Base-by-base conservation (phyloP, 2,888 invertebrate genomes). In the Hirtodrosophila histrioides region DNA sequence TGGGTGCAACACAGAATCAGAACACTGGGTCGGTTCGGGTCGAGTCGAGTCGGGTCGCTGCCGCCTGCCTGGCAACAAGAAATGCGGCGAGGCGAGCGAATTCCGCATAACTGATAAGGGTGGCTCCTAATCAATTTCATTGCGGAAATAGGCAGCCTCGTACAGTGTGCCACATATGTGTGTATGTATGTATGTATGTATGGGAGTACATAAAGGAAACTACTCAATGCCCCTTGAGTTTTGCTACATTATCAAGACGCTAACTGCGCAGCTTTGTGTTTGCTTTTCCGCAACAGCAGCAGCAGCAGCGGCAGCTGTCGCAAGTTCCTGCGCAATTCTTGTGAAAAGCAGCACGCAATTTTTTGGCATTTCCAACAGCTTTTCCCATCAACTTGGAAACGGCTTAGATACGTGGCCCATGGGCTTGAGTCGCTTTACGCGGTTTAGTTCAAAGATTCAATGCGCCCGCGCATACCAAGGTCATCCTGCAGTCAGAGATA, bases 191-290 rank as follows among this genome's bases (percentile, higher is more conserved):
- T 48, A 12, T 49, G 23, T 33, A 24, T 48, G 29, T 33, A 39
- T n/a, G n/a, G n/a, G n/a, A 17, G 17, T 49, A 10, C 10, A 31
- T 49, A 46, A 33, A 62, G 49, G 43, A 45, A 49, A 45, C 66
- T 55, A 27, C 57, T 56, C 48, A 33, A 12, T 33, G 37, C 51
- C 53, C 29, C 61, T 49, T 69, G 46, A 58, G 51, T 35, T 50
- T 60, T 41, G 54, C 46, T 49, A 49, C 63, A 51, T 81, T 69
- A 78, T 75, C 77, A 46, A 65, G 55, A 54, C 45, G 36, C 62
- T 43, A 82, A 75, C 76, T 82, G 83, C 88, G 82, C 88, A 78
- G 73, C 74, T 62, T 58, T 72, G 17, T 68, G 41, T 72, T 72
- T 53, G 36, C 41, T 55, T 55, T 55, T 56, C 58, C 55, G 37